A percentile compares a stretch with the other conserved stretches of the same genome.
Conservation (phyloP, 2,113 vertebrate species). For the Rynchops niger region DNA sequence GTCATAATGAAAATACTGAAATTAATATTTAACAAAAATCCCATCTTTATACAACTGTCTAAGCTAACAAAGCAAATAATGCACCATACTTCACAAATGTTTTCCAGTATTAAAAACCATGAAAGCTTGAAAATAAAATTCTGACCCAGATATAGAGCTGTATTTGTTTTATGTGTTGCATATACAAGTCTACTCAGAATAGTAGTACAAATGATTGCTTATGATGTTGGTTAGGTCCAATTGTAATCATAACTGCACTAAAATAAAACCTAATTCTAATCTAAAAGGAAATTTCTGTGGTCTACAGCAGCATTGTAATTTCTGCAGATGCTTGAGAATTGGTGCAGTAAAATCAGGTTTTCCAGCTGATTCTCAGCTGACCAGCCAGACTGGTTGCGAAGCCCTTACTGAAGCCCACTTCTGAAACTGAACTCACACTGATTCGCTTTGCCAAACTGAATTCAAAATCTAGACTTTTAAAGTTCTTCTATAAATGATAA, state of each 20-base stretch:
- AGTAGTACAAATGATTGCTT: neutral
- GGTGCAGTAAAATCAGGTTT: neutral
- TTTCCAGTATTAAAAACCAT: neutral
- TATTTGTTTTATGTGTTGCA: neutral
- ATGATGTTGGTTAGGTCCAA: neutral
- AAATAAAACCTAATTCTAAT: neutral
- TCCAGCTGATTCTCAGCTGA: neutral
- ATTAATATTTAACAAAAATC: conserved; percentile 4
- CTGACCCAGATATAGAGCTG: neutral
- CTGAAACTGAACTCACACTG: neutral
- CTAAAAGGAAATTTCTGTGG: neutral
- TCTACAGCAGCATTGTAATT: neutral
- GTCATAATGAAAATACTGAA: neutral
- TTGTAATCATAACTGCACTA: neutral
- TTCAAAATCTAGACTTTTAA: neutral
- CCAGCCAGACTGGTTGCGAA: neutral
- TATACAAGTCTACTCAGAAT: neutral
- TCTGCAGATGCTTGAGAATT: neutral
- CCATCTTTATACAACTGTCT: neutral
- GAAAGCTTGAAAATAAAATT: neutral
- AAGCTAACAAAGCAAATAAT: neutral
- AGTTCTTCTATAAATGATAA: neutral
- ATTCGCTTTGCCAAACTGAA: neutral
- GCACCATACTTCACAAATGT: neutral
- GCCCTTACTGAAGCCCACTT: neutral